A percentile compares a stretch with the other conserved stretches of the same genome.
Evolutionary conservation across 2,888 invertebrate species (phyloP).

Genomic region (Pachydiplax longipennis): DNA sequence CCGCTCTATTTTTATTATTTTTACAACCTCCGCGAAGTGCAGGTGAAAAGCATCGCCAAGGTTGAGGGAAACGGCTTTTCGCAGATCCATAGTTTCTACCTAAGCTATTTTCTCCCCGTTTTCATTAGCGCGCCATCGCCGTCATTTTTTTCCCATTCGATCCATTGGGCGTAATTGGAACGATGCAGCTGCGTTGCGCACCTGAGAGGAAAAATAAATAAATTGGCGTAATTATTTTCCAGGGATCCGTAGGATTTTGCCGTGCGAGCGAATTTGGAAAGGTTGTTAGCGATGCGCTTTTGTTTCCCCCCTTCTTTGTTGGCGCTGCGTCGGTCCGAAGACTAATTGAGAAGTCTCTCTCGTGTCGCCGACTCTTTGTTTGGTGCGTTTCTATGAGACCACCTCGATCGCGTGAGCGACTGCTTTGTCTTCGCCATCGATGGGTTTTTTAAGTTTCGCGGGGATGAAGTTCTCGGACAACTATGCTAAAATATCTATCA

Average conservation of each 20-base stretch:
- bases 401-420: no score
- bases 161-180: slow-evolving; percentile 23
- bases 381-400: no score
- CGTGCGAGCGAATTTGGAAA: background rate
- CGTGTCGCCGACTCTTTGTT: no score
- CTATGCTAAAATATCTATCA: no score
- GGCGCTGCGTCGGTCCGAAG: background rate
- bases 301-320: background rate
- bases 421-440: no score
- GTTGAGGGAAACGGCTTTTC: background rate
- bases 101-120: background rate
- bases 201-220: background rate
- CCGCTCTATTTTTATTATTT: slow-evolving; percentile 4
- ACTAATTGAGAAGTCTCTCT: no score
- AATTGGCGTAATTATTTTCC: background rate
- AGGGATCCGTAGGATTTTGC: background rate
- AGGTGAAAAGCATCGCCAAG: background rate
- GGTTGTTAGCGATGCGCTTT: background rate
- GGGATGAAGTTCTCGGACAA: no score
- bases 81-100: background rate
- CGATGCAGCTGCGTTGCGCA: background rate
- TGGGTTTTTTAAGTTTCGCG: no score
- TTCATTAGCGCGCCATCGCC: background rate
- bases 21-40: background rate
- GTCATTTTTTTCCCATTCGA: background rate